A percentile compares a stretch with the other conserved stretches of the same genome.
These are phyloP conservation scores for Caenorhabditis angaria DNA, from an alignment of 2,888 invertebrate species.

Conservation along the genomic window DNA sequence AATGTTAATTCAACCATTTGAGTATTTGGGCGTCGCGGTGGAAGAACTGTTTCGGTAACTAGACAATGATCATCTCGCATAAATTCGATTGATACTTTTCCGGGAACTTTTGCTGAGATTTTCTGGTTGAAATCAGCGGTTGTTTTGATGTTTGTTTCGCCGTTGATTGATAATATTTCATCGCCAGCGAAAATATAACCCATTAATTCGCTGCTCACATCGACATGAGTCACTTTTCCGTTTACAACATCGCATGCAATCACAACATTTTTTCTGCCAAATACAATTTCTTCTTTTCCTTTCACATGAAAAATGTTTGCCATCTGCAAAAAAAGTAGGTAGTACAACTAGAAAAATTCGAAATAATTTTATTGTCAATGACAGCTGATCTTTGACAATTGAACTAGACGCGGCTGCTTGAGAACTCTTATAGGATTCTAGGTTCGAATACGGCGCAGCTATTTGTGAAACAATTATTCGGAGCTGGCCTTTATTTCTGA, in stretches of 20 bases:
- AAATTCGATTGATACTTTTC: conserved; percentile 49
- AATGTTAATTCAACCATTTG: conserved; percentile 52
- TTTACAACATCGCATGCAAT: conserved; percentile 39
- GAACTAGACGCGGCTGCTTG: too few species aligned
- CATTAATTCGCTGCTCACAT: conserved; percentile 39
- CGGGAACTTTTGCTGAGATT: conserved; percentile 34
- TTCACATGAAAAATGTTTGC: conserved; percentile 36
- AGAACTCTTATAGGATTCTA: too few species aligned
- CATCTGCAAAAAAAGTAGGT: conserved; percentile 22
- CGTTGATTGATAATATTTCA: conserved; percentile 35
- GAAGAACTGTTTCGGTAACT: conserved; percentile 41
- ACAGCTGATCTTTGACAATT: too few species aligned
- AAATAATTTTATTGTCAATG: not conserved
- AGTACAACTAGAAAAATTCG: not conserved
- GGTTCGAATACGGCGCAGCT: too few species aligned
- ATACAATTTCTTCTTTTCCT: conserved; percentile 35
- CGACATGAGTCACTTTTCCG: conserved; percentile 40
- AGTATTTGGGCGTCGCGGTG: conserved; percentile 45
- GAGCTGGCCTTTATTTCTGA: too few species aligned
- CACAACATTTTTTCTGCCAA: conserved; percentile 37
- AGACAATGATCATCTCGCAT: conserved; percentile 58
- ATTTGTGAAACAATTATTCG: too few species aligned
- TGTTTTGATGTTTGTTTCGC: conserved; percentile 38
- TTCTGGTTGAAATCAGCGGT: conserved; percentile 44
- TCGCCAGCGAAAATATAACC: conserved; percentile 39